Base-by-base conservation (phyloP, 35 echinoderm and acorn worm species). In the Patiria miniata region DNA sequence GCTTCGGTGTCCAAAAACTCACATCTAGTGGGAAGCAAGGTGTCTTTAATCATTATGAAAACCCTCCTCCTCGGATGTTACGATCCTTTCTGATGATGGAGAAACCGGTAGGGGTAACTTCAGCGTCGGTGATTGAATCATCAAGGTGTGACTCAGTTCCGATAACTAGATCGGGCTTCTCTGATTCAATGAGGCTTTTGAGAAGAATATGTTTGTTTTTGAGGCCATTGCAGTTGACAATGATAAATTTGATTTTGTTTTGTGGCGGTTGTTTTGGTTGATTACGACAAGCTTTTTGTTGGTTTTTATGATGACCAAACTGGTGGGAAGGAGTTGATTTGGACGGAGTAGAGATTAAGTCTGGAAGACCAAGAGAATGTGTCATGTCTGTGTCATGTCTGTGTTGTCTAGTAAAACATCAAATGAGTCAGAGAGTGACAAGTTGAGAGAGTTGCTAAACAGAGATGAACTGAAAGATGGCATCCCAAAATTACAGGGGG, bases 191-290 rank as follows among this genome's bases (percentile, higher is more conserved):
- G 5, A 34, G 29, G n/a, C 37, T 68, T 37, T 39, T 39, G 21
- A 76, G 54, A 39, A 61, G 19, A 28, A 32, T 51, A 7, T 59
- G 51, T 85, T 85, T 85, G 53, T 57, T 57, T 59, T 68, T 84
- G 5, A 85, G 39, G 19, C 83, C 61, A 37, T 85, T 56, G 37
- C 83, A 85, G 22, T 85, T 69, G 5, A 60, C 81, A 51, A 54
- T 83, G 7, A 52, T 54, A 23, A 83, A 55, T 83, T 83, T 83
- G 15, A 60, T 21, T 21, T 44, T 83, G n/a, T 83, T 34, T 28
- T 52, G 18, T 36, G 22, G 23, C 22, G 26, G 61, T 68, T 68
- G 0, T 68, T 68, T 18, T 9, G n/a, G 22, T 33, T 18, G 61
- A 22, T 68, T 68, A n/a, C 21, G 22, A 33, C 61, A 8, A 68